These are phyloP conservation scores for Tubulanus polymorphus DNA, from an alignment of 2,888 invertebrate species.

Conservation along the genomic window DNA sequence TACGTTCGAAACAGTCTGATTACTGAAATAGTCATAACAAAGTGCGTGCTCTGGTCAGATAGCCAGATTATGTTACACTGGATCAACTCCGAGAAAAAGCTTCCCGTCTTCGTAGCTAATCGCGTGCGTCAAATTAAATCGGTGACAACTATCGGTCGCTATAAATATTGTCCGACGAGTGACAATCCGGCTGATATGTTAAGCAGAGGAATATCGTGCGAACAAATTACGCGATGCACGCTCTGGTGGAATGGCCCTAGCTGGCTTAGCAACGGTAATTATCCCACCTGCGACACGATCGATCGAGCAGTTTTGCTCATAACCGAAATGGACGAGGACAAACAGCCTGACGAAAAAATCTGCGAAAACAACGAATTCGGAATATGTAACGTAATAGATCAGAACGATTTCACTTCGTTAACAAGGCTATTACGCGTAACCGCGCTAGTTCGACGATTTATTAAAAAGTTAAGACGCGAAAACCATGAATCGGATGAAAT, in stretches of 20 bases:
- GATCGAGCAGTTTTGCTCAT: no score
- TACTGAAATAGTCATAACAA: background rate
- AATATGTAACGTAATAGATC: no score
- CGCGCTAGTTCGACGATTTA: no score
- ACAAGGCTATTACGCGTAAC: no score
- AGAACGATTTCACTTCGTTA: no score
- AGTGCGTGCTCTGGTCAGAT: slow-evolving; percentile 2
- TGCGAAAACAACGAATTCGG: no score
- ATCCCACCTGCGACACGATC: no score
- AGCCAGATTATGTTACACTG: slow-evolving; percentile 5
- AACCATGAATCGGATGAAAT: no score
- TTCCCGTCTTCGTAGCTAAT: slow-evolving; percentile 2
- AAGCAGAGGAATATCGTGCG: slow-evolving; percentile 1
- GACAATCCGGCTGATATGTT: slow-evolving; percentile 6
- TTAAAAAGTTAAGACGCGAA: no score
- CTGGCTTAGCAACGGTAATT: background rate
- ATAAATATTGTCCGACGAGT: slow-evolving; percentile 5
- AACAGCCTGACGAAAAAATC: no score
- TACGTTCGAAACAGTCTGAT: slow-evolving; percentile 1
- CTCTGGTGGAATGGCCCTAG: background rate
- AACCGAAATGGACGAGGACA: no score
- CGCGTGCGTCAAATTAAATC: slow-evolving; percentile 3
- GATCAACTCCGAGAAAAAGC: background rate
- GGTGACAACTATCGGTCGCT: background rate
- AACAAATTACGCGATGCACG: background rate